Conservation (phyloP, 2,797 vertebrate genomes). For the Nannoperca australis region DNA sequence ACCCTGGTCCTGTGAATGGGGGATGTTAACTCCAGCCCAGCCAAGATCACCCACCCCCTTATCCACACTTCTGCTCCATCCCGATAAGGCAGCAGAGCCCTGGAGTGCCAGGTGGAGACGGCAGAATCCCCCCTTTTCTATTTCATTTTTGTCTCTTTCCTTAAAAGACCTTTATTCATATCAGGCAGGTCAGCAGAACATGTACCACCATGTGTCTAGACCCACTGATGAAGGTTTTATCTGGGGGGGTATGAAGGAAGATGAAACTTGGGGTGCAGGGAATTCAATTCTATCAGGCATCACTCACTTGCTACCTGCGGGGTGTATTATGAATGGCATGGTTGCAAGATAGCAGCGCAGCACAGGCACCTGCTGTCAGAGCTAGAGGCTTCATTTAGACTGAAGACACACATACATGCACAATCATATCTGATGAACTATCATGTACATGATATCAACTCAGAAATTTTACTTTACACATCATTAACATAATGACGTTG, state of each 20-base stretch:
- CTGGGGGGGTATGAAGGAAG: conserved; percentile 26
- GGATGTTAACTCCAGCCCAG: conserved; percentile 31
- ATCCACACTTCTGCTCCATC: conserved; percentile 71
- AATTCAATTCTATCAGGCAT: conserved; percentile 65
- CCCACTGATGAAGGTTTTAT: conserved; percentile 52
- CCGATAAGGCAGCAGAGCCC: conserved; percentile 74
- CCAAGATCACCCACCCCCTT: conserved; percentile 73
- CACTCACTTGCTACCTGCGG: conserved; percentile 44
- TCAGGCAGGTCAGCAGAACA: conserved; percentile 61
- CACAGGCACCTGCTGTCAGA: conserved; percentile 19
- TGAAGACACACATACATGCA: conserved; percentile 13
- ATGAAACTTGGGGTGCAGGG: conserved; percentile 47
- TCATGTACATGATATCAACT: neutral
- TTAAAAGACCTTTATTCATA: conserved; percentile 62
- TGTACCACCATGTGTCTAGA: conserved; percentile 48
- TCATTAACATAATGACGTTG: neutral
- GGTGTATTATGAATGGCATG: conserved; percentile 39
- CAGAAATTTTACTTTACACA: no score
- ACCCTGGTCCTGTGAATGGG: conserved; percentile 42
- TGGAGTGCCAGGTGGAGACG: conserved; percentile 47
- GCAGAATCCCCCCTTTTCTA: conserved; percentile 39
- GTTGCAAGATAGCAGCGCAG: conserved; percentile 32
- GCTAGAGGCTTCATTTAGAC: conserved; percentile 30
- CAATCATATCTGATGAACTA: conserved; percentile 18
- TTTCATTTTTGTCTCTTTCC: conserved; percentile 51